A percentile compares a stretch with the other conserved stretches of the same genome.
Evolutionary conservation across 2,888 invertebrate species (phyloP).

Genomic region (Epirrhoe alternata): DNA sequence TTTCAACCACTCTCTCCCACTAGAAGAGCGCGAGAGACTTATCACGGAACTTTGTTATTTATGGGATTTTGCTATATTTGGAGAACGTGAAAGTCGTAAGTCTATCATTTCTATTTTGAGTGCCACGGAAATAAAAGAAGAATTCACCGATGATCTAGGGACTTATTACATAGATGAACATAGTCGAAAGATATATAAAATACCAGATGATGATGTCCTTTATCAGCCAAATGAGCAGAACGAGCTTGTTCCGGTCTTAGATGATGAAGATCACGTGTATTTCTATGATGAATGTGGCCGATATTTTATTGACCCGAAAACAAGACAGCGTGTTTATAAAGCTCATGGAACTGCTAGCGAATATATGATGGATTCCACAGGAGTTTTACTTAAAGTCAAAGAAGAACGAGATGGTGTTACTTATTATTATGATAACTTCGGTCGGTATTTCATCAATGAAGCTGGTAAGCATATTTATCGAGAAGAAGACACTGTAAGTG

Average conservation of each 20-base stretch:
- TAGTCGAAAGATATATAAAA: conserved; percentile 74
- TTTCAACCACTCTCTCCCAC: conserved; percentile 71
- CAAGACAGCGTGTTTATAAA: conserved; percentile 73
- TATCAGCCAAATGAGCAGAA: conserved; percentile 73
- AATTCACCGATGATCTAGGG: conserved; percentile 73
- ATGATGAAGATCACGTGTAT: conserved; percentile 68
- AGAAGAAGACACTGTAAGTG: conserved; percentile 69
- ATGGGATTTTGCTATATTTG: conserved; percentile 73
- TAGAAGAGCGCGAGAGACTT: conserved; percentile 66
- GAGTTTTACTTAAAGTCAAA: conserved; percentile 70
- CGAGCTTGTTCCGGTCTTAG: conserved; percentile 68
- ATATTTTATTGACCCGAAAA: conserved; percentile 66
- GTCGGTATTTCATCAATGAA: conserved; percentile 72
- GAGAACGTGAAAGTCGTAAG: conserved; percentile 61
- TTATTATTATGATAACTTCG: conserved; percentile 76
- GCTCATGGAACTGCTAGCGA: conserved; percentile 72
- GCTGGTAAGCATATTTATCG: conserved; percentile 76
- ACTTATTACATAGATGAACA: conserved; percentile 70
- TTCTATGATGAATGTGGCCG: conserved; percentile 79
- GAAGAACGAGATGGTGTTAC: conserved; percentile 68
- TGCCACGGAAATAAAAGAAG: conserved; percentile 69
- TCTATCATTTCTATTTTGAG: conserved; percentile 77
- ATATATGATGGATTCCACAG: conserved; percentile 75
- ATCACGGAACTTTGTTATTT: conserved; percentile 72
- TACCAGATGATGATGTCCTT: conserved; percentile 59